Evolutionary conservation across 1,140 invertebrate species (phyloP).

Genomic region (Neomicropteryx cornuta): DNA sequence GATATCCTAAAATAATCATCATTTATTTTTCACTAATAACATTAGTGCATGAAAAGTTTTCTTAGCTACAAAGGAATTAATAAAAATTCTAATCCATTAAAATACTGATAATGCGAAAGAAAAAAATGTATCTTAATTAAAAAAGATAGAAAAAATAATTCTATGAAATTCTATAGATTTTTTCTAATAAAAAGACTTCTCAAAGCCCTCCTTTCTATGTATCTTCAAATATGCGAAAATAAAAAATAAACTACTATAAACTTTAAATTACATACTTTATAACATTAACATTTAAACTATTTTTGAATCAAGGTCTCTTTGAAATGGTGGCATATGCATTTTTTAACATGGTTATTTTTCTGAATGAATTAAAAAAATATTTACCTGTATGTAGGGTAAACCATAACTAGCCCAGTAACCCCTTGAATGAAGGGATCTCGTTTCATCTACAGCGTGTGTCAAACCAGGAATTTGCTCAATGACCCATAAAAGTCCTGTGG

Average conservation of each 20-base stretch:
- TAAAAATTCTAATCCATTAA: constrained; percentile 3
- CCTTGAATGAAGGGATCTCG: constrained; percentile 49
- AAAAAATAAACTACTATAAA: no score
- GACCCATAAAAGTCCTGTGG: constrained; percentile 57
- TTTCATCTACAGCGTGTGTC: constrained; percentile 54
- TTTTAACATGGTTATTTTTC: no score
- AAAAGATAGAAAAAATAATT: not conserved
- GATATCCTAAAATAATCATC: constrained; percentile 25
- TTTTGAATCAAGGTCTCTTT: no score
- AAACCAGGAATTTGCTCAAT: constrained; percentile 74
- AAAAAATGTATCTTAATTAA: not conserved
- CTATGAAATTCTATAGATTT: not conserved
- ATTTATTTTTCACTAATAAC: no score
- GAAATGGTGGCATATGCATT: no score
- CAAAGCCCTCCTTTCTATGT: not conserved
- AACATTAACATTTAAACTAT: no score
- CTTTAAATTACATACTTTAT: no score
- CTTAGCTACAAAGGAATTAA: no score
- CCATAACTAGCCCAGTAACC: constrained; percentile 75
- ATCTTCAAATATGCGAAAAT: not conserved
- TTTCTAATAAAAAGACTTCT: not conserved
- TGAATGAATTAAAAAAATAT: no score
- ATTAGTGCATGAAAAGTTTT: no score
- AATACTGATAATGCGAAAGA: not conserved
- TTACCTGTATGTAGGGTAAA: constrained; percentile 60